These are phyloP conservation scores for Palythoa grandiflora DNA, from an alignment of 92 coral and sea anemone genomes.

Conservation along the genomic window DNA sequence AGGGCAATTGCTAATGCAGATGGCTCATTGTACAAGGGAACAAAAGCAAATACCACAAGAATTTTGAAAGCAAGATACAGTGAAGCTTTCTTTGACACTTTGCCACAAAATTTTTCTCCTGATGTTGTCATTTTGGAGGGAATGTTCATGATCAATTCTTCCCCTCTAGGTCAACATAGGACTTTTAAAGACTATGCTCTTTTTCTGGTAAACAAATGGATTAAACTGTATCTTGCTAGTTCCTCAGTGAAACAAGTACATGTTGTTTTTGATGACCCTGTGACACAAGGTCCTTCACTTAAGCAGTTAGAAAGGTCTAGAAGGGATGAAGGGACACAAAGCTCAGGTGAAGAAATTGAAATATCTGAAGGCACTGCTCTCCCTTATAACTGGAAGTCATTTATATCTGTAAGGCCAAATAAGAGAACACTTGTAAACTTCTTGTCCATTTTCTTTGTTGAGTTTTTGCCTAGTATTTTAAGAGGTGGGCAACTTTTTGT, in stretches of 20 bases:
- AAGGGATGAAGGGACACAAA: not conserved
- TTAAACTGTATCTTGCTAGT: not conserved
- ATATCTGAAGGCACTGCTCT: not conserved
- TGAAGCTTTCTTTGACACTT: slow-evolving; percentile 2
- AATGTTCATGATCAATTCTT: slow-evolving; percentile 15
- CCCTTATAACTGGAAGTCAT: not conserved
- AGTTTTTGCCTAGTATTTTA: not conserved
- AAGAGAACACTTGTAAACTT: slow-evolving; percentile 17
- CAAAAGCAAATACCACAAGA: slow-evolving; percentile 24
- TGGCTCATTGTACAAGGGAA: not conserved
- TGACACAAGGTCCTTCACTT: not conserved
- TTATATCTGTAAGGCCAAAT: not conserved
- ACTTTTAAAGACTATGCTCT: slow-evolving; percentile 20
- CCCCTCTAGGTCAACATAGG: not conserved
- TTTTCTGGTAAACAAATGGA: slow-evolving; percentile 12
- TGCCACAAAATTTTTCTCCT: slow-evolving; percentile 3
- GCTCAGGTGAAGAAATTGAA: slow-evolving; percentile 1
- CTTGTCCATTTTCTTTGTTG: slow-evolving; percentile 1
- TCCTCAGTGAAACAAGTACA: not conserved
- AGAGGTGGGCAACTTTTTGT: slow-evolving; percentile 4
- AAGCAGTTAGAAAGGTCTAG: slow-evolving; percentile 10
- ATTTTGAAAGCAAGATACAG: slow-evolving; percentile 3
- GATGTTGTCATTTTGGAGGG: slow-evolving; percentile 10
- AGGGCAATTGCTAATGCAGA: slow-evolving; percentile 30
- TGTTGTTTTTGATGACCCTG: slow-evolving; percentile 28